Evolutionary conservation across 2,797 vertebrate species (phyloP).

Genomic region (Phaenicophaeus curvirostris): DNA sequence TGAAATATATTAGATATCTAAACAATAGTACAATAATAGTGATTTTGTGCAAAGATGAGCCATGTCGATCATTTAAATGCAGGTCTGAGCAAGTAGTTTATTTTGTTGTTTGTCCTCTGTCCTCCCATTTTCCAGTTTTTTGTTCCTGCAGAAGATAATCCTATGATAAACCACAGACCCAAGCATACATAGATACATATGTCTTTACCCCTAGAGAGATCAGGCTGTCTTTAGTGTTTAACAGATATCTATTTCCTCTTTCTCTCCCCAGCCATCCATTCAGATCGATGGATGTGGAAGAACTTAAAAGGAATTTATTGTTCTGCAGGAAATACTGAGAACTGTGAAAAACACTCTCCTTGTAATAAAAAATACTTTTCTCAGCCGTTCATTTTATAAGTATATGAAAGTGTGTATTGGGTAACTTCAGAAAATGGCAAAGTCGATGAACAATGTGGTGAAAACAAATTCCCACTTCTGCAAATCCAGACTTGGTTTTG

Average conservation of each 20-base stretch:
- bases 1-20: not conserved
- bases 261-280: not conserved
- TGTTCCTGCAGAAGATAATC: not conserved
- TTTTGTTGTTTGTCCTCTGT: not conserved
- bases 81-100: not conserved
- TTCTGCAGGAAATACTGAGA: not conserved
- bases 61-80: not conserved
- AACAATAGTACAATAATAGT: not conserved
- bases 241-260: not conserved
- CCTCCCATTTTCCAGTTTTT: not conserved
- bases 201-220: not conserved
- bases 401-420: not conserved
- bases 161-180: not conserved
- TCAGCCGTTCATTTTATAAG: fast-evolving
- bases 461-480: not conserved
- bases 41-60: not conserved
- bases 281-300: not conserved
- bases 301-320: not conserved
- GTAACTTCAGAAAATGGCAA: not conserved
- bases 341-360: not conserved
- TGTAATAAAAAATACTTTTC: not conserved
- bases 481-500: not conserved
- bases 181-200: not conserved
- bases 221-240: not conserved
- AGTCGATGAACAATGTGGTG: not conserved